Conservation (phyloP, 2,797 vertebrate genomes). For the Neoniphon sammara region DNA sequence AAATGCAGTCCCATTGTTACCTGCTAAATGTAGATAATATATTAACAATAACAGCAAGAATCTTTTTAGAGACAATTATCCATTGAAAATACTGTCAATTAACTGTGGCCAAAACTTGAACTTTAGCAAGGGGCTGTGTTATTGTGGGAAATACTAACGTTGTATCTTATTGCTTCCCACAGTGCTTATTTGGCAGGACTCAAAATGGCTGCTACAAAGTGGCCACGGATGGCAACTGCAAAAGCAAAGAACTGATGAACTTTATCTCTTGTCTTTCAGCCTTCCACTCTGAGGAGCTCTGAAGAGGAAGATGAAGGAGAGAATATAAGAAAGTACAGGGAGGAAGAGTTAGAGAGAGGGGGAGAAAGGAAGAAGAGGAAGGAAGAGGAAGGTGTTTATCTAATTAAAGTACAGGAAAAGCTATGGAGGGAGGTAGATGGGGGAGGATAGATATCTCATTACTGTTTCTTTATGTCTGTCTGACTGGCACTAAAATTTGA, state of each 20-base stretch:
- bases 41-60: slow-evolving; percentile 32
- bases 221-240: background rate
- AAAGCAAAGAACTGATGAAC: background rate
- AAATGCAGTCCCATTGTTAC: slow-evolving; percentile 15
- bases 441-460: slow-evolving; percentile 8
- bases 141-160: background rate
- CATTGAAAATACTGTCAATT: slow-evolving; percentile 36
- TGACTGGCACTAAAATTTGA: slow-evolving; percentile 29
- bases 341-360: slow-evolving; percentile 11
- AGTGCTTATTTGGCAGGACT: background rate
- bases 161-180: background rate
- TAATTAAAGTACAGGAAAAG: slow-evolving; percentile 4
- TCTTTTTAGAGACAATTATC: slow-evolving; percentile 24
- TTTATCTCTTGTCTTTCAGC: slow-evolving; percentile 56
- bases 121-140: background rate
- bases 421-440: background rate
- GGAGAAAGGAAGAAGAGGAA: background rate
- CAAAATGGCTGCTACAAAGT: background rate
- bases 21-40: slow-evolving; percentile 11
- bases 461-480: slow-evolving; percentile 20
- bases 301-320: slow-evolving; percentile 24
- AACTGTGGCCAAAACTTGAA: slow-evolving; percentile 34
- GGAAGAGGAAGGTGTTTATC: background rate
- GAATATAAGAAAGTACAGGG: background rate
- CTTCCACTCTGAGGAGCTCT: slow-evolving; percentile 76